Percentiles rank a stretch among this genome's conserved stretches.
phyloP scores from a whole-genome alignment of 92 coral and sea anemone genomes.

The Siderastrea siderea region DNA sequence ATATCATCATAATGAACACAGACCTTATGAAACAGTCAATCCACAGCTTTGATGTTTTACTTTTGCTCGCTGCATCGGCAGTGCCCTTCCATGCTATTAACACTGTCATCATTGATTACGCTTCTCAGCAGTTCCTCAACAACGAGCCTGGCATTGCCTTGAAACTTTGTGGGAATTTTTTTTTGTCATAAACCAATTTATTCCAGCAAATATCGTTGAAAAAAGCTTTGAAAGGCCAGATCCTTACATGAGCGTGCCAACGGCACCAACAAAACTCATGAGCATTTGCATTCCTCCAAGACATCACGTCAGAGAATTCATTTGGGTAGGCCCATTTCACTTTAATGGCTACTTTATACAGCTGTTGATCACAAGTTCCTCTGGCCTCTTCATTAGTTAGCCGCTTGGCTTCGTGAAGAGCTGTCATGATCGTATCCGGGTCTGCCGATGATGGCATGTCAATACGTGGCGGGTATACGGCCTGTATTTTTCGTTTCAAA shows the following conservation, averaged over 20 bases:
- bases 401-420: conserved; percentile 65
- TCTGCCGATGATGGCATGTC: conserved; percentile 76
- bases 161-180: conserved; percentile 68
- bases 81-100: conserved; percentile 58
- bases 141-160: conserved; percentile 70
- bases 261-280: conserved; percentile 76
- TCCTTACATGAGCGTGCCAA: conserved; percentile 75
- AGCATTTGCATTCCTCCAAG: conserved; percentile 81
- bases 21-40: conserved; percentile 65
- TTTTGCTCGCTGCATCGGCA: conserved; percentile 50
- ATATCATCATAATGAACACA: conserved; percentile 64
- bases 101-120: conserved; percentile 29
- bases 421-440: conserved; percentile 78
- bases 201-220: conserved; percentile 57
- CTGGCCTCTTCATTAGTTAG: conserved; percentile 73
- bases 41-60: conserved; percentile 72
- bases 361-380: conserved; percentile 69
- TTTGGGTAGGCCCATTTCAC: conserved; percentile 66
- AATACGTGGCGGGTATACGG: conserved; percentile 65
- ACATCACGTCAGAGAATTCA: conserved; percentile 55
- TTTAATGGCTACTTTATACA: conserved; percentile 72
- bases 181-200: conserved; percentile 68
- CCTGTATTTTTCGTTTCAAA: conserved; percentile 58
- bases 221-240: conserved; percentile 67
- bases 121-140: conserved; percentile 67